Base-by-base conservation (phyloP, 1,140 invertebrate species). In the Sminthurides bifidus region DNA sequence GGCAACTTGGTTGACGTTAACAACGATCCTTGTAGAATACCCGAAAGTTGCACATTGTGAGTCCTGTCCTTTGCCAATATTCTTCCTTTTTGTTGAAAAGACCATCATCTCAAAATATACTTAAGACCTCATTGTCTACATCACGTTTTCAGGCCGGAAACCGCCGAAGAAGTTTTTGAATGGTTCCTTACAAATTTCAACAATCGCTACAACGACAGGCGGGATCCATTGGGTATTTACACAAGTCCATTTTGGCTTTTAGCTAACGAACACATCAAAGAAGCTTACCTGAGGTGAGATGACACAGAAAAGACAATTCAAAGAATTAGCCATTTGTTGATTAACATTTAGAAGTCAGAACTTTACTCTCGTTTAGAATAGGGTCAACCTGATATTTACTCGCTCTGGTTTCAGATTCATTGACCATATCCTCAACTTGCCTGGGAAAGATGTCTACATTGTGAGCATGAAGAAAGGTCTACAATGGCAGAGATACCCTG, bases 181-280 rank as follows among this genome's bases (percentile, higher is more conserved):
- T 75, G 77, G 66, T 74, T 79, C 29, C 66, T 75, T 27, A 48
- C 65, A 12, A 76, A 77, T 66, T 79, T 79, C 66, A 66, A 74
- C 31, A 66, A 67, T 8, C 73, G 76, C 52, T 80, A 80, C 65
- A 59, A 72, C 0, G 69, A 71, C 40, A 80, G 77, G 58, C 73
- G 73, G 14, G 72, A 78, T 30, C 79, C 78, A 0, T 78, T 80
- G 59, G 76, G 76, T 2, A 72, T 80, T 45, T 79, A 74, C 64
- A 65, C 76, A 30, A 77, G 79, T 61, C 74, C 77, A 23, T 74
- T 75, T 61, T 79, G 73, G 71, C 69, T 80, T 49, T 29, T 62
- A 1, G 58, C 3, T 35, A 10, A 35, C 8, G 8, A 17, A 43
- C 15, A 12, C 40, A 43, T 8, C 15, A 8, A 43, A 15, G 40